Conservation (phyloP, 2,113 vertebrate species). For the Ciconia maguari region DNA sequence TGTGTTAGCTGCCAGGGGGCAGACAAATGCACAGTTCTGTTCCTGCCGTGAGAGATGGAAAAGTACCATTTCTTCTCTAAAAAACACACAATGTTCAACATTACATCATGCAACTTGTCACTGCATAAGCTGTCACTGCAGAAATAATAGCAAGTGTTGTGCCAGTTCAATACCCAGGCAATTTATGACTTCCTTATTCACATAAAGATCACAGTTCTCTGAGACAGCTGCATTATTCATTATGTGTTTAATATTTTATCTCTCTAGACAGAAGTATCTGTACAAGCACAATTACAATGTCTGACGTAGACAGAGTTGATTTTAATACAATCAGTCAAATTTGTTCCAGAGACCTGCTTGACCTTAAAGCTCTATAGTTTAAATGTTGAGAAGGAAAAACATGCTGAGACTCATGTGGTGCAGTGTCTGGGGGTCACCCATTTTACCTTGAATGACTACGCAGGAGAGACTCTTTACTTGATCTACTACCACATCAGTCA, state of each 20-base stretch:
- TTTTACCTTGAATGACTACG: background rate
- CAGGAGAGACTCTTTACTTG: background rate
- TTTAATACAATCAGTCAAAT: background rate
- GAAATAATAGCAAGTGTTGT: background rate
- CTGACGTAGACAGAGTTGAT: background rate
- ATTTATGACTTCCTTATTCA: conserved; percentile 21
- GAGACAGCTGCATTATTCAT: conserved; percentile 44
- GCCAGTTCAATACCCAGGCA: background rate
- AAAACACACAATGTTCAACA: background rate
- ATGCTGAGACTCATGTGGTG: background rate
- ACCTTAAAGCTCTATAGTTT: background rate
- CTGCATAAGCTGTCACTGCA: background rate
- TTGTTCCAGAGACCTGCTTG: background rate
- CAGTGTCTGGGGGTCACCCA: background rate
- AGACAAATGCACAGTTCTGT: background rate
- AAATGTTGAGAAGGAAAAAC: background rate
- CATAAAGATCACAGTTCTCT: background rate
- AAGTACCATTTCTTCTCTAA: background rate
- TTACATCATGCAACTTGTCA: background rate
- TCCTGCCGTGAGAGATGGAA: background rate
- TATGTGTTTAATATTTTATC: conserved; percentile 41
- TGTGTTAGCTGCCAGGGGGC: background rate
- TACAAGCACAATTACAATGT: conserved; percentile 26
- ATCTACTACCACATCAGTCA: background rate
- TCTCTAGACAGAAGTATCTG: background rate